Evolutionary conservation across 2,797 vertebrate species (phyloP).

Genomic region (Leuciscus waleckii): DNA sequence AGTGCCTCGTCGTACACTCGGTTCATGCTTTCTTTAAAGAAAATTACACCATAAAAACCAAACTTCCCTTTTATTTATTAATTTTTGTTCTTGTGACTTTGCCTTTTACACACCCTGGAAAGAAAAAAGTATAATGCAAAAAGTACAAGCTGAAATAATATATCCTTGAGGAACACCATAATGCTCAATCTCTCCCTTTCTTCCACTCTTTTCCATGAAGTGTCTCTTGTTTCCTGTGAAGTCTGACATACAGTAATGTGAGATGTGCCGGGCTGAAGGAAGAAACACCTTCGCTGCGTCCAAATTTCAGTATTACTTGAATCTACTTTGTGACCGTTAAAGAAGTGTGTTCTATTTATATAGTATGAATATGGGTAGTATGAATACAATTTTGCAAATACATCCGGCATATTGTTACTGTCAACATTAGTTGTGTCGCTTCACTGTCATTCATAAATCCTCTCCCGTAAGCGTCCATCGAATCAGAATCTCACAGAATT

Average conservation of each 20-base stretch:
- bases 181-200: not conserved
- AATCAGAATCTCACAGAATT: too few relatives aligned
- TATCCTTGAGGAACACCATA: conserved; percentile 24
- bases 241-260: not conserved
- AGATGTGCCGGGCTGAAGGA: too few relatives aligned
- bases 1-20: not conserved
- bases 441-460: too few relatives aligned
- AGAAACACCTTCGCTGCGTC: conserved; percentile 26
- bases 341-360: too few relatives aligned
- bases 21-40: not conserved
- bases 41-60: conserved; percentile 22
- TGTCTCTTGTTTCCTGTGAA: not conserved
- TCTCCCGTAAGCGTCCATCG: too few relatives aligned
- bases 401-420: too few relatives aligned
- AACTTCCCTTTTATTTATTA: too few relatives aligned
- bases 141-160: conserved; percentile 1
- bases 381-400: too few relatives aligned
- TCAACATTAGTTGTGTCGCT: too few relatives aligned
- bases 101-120: conserved; percentile 13
- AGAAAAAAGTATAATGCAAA: conserved; percentile 6
- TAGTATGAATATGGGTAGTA: too few relatives aligned
- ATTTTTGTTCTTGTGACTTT: conserved; percentile 7
- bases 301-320: too few relatives aligned
- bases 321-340: too few relatives aligned
- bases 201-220: not conserved